These are phyloP conservation scores for Polyommatus icarus DNA, from an alignment of 2,888 invertebrate genomes.

Conservation along the genomic window DNA sequence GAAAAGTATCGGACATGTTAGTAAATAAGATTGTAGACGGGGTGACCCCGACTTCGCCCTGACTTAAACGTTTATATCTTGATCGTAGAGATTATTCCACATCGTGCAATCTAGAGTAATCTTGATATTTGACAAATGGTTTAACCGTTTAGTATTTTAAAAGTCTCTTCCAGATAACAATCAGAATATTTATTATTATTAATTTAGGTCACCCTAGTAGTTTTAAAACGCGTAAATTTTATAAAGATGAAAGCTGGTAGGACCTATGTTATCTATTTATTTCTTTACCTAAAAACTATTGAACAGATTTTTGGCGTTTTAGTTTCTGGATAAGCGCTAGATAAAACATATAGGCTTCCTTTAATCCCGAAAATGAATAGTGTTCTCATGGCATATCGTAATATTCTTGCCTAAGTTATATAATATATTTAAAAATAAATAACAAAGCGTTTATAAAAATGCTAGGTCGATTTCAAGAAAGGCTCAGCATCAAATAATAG, in stretches of 20 bases:
- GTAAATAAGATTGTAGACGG: constrained; percentile 50
- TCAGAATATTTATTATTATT: not conserved
- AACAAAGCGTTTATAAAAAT: not conserved
- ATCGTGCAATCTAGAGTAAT: constrained; percentile 1
- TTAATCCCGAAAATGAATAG: too few relatives aligned
- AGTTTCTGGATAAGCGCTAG: too few relatives aligned
- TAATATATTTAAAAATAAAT: not conserved
- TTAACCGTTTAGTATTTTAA: not conserved
- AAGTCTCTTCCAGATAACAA: not conserved
- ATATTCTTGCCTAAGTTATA: not conserved
- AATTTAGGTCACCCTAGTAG: not conserved
- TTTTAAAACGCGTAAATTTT: too few relatives aligned
- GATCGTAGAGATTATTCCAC: not conserved
- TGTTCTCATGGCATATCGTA: too few relatives aligned
- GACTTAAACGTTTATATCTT: constrained; percentile 24
- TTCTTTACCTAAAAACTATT: too few relatives aligned
- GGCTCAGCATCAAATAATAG: constrained; percentile 8
- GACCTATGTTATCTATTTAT: not conserved
- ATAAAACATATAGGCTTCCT: too few relatives aligned
- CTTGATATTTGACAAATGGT: not conserved
- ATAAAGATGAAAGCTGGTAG: not conserved
- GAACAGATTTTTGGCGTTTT: too few relatives aligned
- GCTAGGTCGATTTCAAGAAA: constrained; percentile 12
- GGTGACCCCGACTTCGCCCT: constrained; percentile 35
- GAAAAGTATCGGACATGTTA: constrained; percentile 44